Base-by-base conservation (phyloP, 2,888 invertebrate species). In the Malacosoma neustria region DNA sequence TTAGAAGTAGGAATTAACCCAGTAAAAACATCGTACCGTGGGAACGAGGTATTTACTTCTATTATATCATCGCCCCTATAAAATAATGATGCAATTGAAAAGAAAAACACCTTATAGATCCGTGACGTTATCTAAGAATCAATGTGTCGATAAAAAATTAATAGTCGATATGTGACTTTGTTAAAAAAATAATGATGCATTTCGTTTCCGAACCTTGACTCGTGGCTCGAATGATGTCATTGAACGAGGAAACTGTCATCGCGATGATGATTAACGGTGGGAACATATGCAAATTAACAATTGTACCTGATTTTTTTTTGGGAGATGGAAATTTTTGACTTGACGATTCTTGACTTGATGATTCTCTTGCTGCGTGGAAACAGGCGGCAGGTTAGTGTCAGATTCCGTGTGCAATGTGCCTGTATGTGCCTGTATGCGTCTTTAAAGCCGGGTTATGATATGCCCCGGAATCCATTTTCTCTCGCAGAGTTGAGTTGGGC, bases 211-310 rank as follows among this genome's bases (percentile, higher is more conserved):
- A 31, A 14, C 41, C 41, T 41, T 41, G 41, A 34, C 37, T 34
- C 35, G 13, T 12, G 33, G 39, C 33, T 34, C 38, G 34, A 33
- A 33, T 41, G 41, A 41, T 38, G 36, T 38, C 41, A 38, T 40
- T 22, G 29, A 11, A n/a, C 11, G 34, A 32, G 38, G 38, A 38
- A 41, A 38, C 41, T 22, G 22, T 22, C 22, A 22, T 22, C 32
- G 29, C 38, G 15, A 22, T 11, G 6, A 5, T 11, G 5, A 31
- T 31, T 12, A 31, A n/a, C 11, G n/a, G 4, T 31, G 4, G 11
- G 12, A 31, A 12, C 5, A 31, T 11, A 31, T 31, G 6, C 11
- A 31, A 4, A n/a, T 31, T 7, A 11, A 31, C 31, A 31, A n/a
- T 31, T 22, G 22, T 22, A 9, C 22, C 6, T 4, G 22, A 22